Conservation (phyloP, 2,888 invertebrate genomes). For the Electrophaes corylata region DNA sequence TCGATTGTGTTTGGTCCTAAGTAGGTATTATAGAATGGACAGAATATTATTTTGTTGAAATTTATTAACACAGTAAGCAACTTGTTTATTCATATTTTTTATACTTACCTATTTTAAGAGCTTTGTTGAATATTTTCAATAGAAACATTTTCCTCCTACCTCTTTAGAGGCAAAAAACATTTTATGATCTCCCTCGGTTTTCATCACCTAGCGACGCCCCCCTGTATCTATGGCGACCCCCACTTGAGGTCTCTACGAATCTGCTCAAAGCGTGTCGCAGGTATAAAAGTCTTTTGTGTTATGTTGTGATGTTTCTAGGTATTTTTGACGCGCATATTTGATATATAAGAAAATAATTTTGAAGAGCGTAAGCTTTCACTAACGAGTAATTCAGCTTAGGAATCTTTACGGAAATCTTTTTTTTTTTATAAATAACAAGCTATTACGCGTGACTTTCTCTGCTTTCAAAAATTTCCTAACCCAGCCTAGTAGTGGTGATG, state of each 20-base stretch:
- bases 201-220: conserved; percentile 66
- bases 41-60: no score
- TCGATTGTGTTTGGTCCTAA: no score
- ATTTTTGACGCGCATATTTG: conserved; percentile 7
- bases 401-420: no score
- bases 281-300: conserved; percentile 42
- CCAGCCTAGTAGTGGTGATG: no score
- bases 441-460: no score
- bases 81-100: not conserved
- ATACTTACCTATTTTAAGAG: not conserved
- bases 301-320: conserved; percentile 14
- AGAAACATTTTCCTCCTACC: conserved; percentile 12
- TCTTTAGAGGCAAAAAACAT: conserved; percentile 9
- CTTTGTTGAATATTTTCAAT: conserved; percentile 10
- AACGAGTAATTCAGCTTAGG: no score
- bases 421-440: no score
- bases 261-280: conserved; percentile 44
- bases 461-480: no score
- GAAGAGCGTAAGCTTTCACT: not conserved
- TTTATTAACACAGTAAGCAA: not conserved
- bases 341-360: not conserved
- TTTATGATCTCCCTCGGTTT: conserved; percentile 37
- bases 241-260: conserved; percentile 67
- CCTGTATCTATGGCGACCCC: conserved; percentile 68
- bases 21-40: no score